These are phyloP conservation scores for Oikopleura vanhoeffeni DNA, from an alignment of 23 tunicate species.

Conservation along the genomic window DNA sequence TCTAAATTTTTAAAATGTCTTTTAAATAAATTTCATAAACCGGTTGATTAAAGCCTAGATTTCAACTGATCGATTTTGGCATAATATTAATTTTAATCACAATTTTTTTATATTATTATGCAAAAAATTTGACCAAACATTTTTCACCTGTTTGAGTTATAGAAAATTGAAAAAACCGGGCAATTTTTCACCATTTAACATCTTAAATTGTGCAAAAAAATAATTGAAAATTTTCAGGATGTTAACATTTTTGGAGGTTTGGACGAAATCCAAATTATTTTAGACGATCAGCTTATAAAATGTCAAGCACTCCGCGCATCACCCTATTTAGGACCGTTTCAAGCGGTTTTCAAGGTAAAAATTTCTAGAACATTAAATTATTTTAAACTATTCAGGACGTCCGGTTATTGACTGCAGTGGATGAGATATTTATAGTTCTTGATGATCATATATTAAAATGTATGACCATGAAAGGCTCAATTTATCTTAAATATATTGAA, in stretches of 20 bases:
- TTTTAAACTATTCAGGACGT: conserved; percentile 70
- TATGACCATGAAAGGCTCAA: conserved; percentile 81
- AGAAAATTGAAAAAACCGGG: too few species aligned
- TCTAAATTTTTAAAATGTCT: not conserved
- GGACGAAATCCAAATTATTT: conserved; percentile 49
- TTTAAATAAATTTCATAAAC: too few species aligned
- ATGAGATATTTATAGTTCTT: conserved; percentile 56
- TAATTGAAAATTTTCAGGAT: too few species aligned
- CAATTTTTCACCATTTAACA: too few species aligned
- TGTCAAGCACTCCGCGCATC: conserved; percentile 70
- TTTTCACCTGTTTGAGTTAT: too few species aligned
- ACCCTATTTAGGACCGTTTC: conserved; percentile 48
- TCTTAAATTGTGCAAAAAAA: too few species aligned
- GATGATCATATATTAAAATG: conserved; percentile 85
- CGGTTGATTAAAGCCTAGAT: too few species aligned
- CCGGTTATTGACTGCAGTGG: conserved; percentile 49
- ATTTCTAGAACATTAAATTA: too few species aligned
- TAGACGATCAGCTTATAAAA: conserved; percentile 82
- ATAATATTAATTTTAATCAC: too few species aligned
- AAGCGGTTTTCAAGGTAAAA: conserved; percentile 51
- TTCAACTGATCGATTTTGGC: too few species aligned
- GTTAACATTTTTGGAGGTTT: conserved; percentile 28
- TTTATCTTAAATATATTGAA: not conserved
- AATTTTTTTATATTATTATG: too few species aligned
- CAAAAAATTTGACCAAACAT: too few species aligned